These are phyloP conservation scores for Taphrorychus bicolor DNA, from an alignment of 2,888 invertebrate genomes.

Conservation along the genomic window DNA sequence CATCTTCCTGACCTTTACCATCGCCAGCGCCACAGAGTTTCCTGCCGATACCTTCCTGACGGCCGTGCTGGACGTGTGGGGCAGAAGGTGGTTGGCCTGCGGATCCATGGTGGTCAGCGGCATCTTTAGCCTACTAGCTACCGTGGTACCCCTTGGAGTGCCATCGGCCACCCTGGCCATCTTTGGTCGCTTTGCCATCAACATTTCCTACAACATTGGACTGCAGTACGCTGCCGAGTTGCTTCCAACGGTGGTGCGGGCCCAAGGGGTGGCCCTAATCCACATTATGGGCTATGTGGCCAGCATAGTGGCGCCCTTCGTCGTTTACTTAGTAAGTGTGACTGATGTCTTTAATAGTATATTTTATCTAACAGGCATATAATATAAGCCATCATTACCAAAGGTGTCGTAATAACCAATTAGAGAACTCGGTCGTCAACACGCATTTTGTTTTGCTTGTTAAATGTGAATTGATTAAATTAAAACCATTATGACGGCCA, in stretches of 20 bases:
- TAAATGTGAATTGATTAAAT: neutral
- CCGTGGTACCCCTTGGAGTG: conserved; percentile 74
- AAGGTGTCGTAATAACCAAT: no score
- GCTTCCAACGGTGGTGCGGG: conserved; percentile 85
- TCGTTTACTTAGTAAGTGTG: conserved; percentile 79
- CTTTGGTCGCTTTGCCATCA: conserved; percentile 83
- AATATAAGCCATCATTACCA: no score
- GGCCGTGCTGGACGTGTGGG: conserved; percentile 79
- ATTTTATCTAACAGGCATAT: no score
- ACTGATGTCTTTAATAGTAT: no score
- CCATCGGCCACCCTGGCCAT: conserved; percentile 81
- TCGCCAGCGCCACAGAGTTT: conserved; percentile 83
- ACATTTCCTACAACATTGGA: conserved; percentile 89
- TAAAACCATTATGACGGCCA: no score
- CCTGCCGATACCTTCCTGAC: conserved; percentile 86
- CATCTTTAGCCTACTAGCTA: conserved; percentile 79
- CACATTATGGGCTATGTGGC: conserved; percentile 90
- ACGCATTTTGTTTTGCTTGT: neutral
- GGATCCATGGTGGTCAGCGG: conserved; percentile 83
- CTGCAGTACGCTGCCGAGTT: conserved; percentile 89
- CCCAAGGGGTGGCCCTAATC: conserved; percentile 85
- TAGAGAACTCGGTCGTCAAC: no score
- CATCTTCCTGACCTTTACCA: conserved; percentile 85
- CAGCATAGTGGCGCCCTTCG: conserved; percentile 82
- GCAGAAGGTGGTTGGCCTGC: conserved; percentile 84